A percentile compares a stretch with the other conserved stretches of the same genome.
These are phyloP conservation scores for Lasioglossum pauxillum DNA, from an alignment of 2,888 invertebrate species.

Conservation along the genomic window DNA sequence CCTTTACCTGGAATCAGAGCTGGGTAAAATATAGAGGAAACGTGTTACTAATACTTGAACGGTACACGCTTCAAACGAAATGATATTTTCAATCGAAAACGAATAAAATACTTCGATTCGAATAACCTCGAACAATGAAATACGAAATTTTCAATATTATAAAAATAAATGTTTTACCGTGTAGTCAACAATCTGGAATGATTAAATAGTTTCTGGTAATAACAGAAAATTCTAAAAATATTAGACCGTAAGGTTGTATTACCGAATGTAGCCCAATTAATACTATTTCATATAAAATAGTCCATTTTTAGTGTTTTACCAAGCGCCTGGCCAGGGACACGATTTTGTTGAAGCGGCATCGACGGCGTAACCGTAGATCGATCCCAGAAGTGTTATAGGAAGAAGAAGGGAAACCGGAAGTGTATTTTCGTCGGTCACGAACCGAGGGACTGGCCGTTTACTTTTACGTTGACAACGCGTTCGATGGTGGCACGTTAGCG, in stretches of 20 bases:
- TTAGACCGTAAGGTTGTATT: neutral
- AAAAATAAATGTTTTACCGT: neutral
- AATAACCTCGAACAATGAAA: neutral
- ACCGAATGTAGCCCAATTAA: neutral
- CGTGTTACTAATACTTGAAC: neutral
- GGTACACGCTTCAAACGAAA: neutral
- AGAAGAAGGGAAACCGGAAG: neutral
- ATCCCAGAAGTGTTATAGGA: slow-evolving; percentile 13
- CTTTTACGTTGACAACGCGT: neutral
- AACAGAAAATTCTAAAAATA: neutral
- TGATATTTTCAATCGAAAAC: neutral
- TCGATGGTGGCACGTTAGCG: neutral
- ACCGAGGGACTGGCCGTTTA: neutral
- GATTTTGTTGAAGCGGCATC: slow-evolving; percentile 10
- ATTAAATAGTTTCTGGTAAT: neutral
- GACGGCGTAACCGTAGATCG: slow-evolving; percentile 22
- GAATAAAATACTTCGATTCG: neutral
- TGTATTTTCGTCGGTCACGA: neutral
- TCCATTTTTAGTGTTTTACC: neutral
- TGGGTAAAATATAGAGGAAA: neutral
- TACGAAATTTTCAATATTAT: neutral
- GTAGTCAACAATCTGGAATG: neutral
- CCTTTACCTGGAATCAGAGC: slow-evolving; percentile 14
- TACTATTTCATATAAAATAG: neutral
- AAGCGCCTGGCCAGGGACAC: neutral